These are phyloP conservation scores for Arizona elegans DNA, from an alignment of 2,113 vertebrate species.

Conservation along the genomic window DNA sequence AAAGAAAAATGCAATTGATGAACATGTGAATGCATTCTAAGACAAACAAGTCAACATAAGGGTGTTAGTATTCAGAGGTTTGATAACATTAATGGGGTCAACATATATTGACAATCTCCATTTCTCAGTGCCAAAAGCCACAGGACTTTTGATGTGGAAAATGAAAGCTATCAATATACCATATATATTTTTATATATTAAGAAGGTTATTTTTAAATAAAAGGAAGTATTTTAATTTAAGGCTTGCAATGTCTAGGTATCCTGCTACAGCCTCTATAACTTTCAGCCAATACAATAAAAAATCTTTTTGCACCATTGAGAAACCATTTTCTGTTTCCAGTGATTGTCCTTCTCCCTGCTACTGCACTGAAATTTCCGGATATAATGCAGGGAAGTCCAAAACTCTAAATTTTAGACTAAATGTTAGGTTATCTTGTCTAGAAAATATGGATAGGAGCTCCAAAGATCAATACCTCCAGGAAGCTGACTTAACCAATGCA, in stretches of 20 bases:
- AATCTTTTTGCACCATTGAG: background rate
- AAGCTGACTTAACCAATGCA: background rate
- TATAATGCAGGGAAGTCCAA: background rate
- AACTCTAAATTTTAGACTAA: background rate
- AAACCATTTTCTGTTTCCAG: background rate
- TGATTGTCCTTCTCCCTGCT: background rate
- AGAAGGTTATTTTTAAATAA: background rate
- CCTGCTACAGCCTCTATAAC: background rate
- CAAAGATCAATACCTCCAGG: background rate
- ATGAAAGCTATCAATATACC: background rate
- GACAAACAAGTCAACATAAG: background rate
- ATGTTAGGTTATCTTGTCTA: background rate
- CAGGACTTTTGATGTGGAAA: background rate
- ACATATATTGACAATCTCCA: background rate
- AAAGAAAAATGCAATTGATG: background rate
- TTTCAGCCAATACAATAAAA: background rate
- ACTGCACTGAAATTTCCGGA: background rate
- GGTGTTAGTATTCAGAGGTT: background rate
- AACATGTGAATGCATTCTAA: background rate
- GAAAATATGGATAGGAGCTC: background rate
- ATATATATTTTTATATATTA: background rate
- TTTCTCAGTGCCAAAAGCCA: background rate
- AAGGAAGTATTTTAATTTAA: background rate
- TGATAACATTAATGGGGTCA: background rate
- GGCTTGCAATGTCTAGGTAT: background rate